Conservation (phyloP, 1,140 invertebrate species). For the Ganaspis sp. region DNA sequence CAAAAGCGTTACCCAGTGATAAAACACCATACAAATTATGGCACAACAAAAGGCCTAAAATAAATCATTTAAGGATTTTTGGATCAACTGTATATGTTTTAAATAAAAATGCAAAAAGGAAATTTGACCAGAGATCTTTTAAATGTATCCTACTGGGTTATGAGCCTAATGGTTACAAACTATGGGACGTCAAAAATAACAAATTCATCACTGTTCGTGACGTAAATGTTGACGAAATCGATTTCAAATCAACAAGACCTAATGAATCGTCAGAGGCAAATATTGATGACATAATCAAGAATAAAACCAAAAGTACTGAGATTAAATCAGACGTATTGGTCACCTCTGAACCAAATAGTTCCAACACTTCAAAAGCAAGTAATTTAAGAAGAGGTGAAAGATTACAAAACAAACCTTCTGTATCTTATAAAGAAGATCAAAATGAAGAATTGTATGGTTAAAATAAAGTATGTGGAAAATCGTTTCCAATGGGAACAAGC, state of each 20-base stretch:
- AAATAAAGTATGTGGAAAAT: no score
- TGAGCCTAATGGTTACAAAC: constrained; percentile 72
- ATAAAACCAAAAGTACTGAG: neutral
- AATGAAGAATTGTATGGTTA: no score
- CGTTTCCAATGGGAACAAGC: constrained; percentile 59
- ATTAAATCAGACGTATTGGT: neutral
- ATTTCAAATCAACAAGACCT: constrained; percentile 60
- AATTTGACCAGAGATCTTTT: constrained; percentile 68
- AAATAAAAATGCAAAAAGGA: neutral
- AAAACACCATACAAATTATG: neutral
- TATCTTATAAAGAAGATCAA: no score
- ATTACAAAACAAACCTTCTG: no score
- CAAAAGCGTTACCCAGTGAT: constrained; percentile 9
- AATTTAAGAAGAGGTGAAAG: no score
- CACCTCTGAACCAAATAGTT: neutral
- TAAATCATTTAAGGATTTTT: neutral
- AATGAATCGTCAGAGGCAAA: constrained; percentile 2
- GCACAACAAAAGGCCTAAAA: neutral
- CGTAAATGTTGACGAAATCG: constrained; percentile 69
- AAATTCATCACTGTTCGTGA: constrained; percentile 67
- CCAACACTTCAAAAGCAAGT: no score
- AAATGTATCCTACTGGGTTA: constrained; percentile 70
- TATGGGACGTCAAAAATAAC: constrained; percentile 62
- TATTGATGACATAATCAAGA: neutral
- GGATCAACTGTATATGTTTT: neutral